Conservation (phyloP, 35 echinoderm and acorn worm species). For the Diadema setosum region DNA sequence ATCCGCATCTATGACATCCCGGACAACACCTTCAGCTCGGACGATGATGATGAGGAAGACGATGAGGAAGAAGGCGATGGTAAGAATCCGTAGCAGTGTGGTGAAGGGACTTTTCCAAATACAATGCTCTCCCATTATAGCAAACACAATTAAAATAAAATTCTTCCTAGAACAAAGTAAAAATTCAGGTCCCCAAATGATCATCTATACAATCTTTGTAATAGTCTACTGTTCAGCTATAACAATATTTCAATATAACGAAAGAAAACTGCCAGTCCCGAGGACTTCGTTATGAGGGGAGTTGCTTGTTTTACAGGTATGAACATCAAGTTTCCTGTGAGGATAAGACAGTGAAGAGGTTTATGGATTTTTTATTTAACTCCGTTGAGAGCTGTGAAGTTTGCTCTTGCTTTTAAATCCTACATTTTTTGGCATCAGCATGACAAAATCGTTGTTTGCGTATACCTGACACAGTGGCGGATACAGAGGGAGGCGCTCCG, state of each 20-base stretch:
- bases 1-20: constrained; percentile 98
- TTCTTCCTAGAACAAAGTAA: not conserved
- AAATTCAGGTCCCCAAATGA: not conserved
- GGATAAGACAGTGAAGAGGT: no score
- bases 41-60: constrained; percentile 91
- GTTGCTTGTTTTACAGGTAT: no score
- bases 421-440: no score
- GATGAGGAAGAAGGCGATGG: constrained; percentile 53
- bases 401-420: no score
- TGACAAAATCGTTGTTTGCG: no score
- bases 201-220: not conserved
- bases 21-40: constrained; percentile 92
- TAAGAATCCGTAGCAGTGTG: constrained; percentile 3
- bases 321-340: no score
- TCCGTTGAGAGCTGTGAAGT: no score
- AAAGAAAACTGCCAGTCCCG: not conserved
- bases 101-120: not conserved
- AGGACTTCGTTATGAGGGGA: no score
- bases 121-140: not conserved
- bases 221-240: not conserved
- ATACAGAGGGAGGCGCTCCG: no score
- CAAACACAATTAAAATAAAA: not conserved
- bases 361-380: no score
- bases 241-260: not conserved
- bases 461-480: no score